Conservation (phyloP, 2,797 vertebrate species). For the Micrastur ruficollis region DNA sequence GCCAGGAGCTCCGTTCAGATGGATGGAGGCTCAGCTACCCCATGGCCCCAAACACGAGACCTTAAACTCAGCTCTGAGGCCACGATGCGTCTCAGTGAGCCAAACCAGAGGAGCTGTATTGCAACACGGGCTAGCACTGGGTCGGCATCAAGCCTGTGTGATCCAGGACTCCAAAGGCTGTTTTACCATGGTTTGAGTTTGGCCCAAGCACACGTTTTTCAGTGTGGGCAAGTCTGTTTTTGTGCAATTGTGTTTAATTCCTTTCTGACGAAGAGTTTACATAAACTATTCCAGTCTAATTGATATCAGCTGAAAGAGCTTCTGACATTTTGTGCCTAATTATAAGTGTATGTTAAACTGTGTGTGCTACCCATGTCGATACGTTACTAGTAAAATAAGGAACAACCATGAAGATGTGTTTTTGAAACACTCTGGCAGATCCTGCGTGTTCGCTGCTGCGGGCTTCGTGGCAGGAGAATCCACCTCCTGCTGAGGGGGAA, state of each 20-base stretch:
- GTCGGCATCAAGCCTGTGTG: neutral
- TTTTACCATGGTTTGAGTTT: constrained; percentile 24
- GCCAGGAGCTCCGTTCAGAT: neutral
- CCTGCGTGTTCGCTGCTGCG: neutral
- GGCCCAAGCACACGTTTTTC: neutral
- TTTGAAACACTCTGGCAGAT: constrained; percentile 17
- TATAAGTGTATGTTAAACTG: constrained; percentile 28
- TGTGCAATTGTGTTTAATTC: neutral
- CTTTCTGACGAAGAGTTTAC: constrained; percentile 48
- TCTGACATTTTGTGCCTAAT: constrained; percentile 54
- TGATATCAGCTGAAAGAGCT: constrained; percentile 59
- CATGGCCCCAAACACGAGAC: neutral
- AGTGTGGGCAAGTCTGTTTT: neutral
- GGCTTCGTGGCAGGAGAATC: constrained; percentile 35
- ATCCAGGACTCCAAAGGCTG: neutral
- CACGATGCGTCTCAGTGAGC: neutral
- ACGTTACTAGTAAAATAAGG: neutral
- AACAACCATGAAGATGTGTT: constrained; percentile 27
- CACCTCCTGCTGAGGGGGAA: constrained; percentile 53
- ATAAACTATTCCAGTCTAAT: constrained; percentile 51
- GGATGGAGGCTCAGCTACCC: neutral
- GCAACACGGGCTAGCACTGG: neutral
- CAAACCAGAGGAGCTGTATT: neutral
- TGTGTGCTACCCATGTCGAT: neutral
- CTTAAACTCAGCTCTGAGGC: neutral